Evolutionary conservation across 2,113 vertebrate genomes (phyloP).

Genomic region (Pseudolaguvia tuberculata): DNA sequence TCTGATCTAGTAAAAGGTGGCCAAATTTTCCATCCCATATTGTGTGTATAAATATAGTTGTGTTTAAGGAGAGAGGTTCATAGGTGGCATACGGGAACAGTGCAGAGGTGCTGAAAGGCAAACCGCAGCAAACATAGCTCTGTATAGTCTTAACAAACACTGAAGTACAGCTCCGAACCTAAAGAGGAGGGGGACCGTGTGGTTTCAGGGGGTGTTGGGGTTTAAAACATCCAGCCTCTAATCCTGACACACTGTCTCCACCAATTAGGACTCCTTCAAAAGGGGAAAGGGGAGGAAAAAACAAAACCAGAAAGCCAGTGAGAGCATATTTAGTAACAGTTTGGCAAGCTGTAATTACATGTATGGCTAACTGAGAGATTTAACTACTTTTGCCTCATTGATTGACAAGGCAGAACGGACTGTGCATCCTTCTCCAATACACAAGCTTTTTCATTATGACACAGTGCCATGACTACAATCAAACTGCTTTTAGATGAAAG

Average conservation of each 20-base stretch:
- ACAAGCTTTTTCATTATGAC: conserved; percentile 2
- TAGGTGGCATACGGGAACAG: conserved; percentile 26
- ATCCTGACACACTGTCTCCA: conserved; percentile 74
- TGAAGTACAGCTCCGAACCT: conserved; percentile 19
- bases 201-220: conserved; percentile 59
- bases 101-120: conserved; percentile 35
- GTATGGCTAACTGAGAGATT: conserved; percentile 73
- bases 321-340: conserved; percentile 76
- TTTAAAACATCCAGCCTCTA: conserved; percentile 72
- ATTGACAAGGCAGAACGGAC: conserved; percentile 68
- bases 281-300: conserved; percentile 73
- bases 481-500: background rate
- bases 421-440: background rate
- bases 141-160: conserved; percentile 28
- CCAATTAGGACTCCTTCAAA: conserved; percentile 76
- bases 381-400: conserved; percentile 73
- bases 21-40: background rate
- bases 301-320: conserved; percentile 73
- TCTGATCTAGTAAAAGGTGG: background rate
- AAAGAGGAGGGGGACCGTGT: conserved; percentile 28
- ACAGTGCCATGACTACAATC: background rate
- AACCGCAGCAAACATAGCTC: conserved; percentile 22
- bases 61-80: conserved; percentile 8
- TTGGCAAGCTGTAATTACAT: conserved; percentile 79
- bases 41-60: conserved; percentile 7